Evolutionary conservation across 2,888 invertebrate genomes (phyloP).

Genomic region (Macaria notata): DNA sequence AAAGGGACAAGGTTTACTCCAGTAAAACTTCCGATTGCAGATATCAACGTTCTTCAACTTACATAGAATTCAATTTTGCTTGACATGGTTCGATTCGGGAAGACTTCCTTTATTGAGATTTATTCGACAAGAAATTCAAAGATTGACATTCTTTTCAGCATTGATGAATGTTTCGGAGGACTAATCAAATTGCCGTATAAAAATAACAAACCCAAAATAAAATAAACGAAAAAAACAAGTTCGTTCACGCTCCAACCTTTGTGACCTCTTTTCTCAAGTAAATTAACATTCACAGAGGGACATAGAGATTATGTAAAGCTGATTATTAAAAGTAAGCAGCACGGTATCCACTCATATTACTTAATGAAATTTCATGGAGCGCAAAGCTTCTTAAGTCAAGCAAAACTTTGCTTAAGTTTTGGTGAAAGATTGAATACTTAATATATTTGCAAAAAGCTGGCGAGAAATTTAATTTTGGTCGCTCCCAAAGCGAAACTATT

Average conservation of each 20-base stretch:
- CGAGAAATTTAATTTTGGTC: conserved; percentile 8
- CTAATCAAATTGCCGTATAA: too few relatives aligned
- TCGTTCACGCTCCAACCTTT: too few relatives aligned
- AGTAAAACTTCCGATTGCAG: background rate
- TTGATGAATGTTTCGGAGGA: too few relatives aligned
- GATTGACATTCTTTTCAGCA: too few relatives aligned
- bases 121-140: too few relatives aligned
- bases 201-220: too few relatives aligned
- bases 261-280: background rate
- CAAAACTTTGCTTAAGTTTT: conserved; percentile 23
- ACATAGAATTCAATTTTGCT: too few relatives aligned
- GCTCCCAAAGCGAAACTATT: conserved; percentile 13
- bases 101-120: too few relatives aligned
- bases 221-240: too few relatives aligned
- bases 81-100: too few relatives aligned
- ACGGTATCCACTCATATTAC: conserved; percentile 16
- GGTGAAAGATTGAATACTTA: conserved; percentile 26
- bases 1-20: conserved; percentile 2
- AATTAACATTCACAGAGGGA: conserved; percentile 6
- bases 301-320: conserved; percentile 19
- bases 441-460: conserved; percentile 19
- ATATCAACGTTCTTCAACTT: too few relatives aligned
- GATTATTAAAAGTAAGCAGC: conserved; percentile 13
- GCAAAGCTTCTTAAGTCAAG: conserved; percentile 26
- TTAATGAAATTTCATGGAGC: conserved; percentile 25